Conservation (phyloP, 2,888 invertebrate species). For the Eumerus sabulonum region DNA sequence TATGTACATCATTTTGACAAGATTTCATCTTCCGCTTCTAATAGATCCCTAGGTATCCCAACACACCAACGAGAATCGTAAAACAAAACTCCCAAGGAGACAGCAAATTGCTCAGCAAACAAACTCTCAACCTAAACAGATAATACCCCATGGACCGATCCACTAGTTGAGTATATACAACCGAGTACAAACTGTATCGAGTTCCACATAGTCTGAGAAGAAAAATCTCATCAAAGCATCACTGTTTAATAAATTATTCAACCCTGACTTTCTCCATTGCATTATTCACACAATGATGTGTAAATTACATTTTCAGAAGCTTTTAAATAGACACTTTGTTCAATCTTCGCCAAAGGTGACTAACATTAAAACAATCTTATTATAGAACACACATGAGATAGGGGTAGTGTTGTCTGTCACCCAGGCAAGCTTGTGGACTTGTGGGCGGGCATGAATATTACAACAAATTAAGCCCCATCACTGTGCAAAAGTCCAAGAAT, state of each 20-base stretch:
- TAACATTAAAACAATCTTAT: conserved; percentile 54
- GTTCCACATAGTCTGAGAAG: too few relatives aligned
- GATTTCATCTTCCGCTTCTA: too few relatives aligned
- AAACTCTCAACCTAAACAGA: too few relatives aligned
- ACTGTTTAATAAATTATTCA: conserved; percentile 8
- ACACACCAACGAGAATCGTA: too few relatives aligned
- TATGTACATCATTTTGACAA: too few relatives aligned
- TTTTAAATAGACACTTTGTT: conserved; percentile 60
- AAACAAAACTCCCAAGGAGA: too few relatives aligned
- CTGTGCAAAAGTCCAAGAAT: neutral
- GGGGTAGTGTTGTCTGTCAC: neutral
- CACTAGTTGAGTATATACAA: too few relatives aligned
- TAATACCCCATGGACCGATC: too few relatives aligned
- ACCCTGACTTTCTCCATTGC: conserved; percentile 11
- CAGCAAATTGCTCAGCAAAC: too few relatives aligned
- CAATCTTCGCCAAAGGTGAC: conserved; percentile 38
- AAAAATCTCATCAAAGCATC: neutral
- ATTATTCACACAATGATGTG: conserved; percentile 17
- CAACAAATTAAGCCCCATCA: neutral
- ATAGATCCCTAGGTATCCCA: too few relatives aligned
- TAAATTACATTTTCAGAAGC: conserved; percentile 43
- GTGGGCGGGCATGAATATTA: neutral
- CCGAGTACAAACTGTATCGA: too few relatives aligned
- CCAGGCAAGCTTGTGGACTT: neutral
- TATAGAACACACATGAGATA: conserved; percentile 39